phyloP scores from a whole-genome alignment of 2,113 vertebrate species.

The Sigmodon hispidus region DNA sequence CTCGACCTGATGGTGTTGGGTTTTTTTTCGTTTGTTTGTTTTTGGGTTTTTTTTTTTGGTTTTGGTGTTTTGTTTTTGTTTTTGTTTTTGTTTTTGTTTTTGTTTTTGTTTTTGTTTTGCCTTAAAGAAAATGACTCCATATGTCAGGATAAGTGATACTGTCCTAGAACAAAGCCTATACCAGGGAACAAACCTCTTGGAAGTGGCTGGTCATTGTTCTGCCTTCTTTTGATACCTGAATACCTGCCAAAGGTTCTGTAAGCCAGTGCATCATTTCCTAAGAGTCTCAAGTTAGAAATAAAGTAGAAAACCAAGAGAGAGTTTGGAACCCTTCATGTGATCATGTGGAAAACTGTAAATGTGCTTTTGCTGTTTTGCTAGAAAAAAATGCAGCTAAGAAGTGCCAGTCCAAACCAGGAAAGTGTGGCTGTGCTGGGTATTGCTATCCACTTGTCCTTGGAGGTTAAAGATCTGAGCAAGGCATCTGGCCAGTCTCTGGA shows the following conservation, averaged over 20 bases:
- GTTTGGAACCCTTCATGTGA: background rate
- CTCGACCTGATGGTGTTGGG: slow-evolving; percentile 55
- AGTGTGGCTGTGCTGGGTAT: background rate
- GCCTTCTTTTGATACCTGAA: slow-evolving; percentile 38
- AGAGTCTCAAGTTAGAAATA: slow-evolving; percentile 58
- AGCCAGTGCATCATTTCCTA: slow-evolving; percentile 31
- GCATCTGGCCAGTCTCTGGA: background rate
- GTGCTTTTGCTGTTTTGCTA: background rate
- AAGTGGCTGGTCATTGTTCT: slow-evolving; percentile 52
- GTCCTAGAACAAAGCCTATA: slow-evolving; percentile 51
- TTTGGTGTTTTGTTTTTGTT: too few species aligned
- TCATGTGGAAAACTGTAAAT: slow-evolving; percentile 18
- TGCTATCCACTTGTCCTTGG: slow-evolving; percentile 9
- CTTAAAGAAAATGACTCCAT: slow-evolving; percentile 45
- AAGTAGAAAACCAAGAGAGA: slow-evolving; percentile 38
- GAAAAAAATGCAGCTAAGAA: slow-evolving; percentile 25
- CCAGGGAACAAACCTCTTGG: slow-evolving; percentile 54
- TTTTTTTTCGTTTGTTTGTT: too few species aligned
- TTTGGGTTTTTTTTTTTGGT: too few species aligned
- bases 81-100: too few species aligned
- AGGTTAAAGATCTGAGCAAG: slow-evolving; percentile 28
- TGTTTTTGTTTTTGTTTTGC: slow-evolving; percentile 50
- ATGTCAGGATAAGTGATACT: slow-evolving; percentile 58
- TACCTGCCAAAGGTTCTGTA: slow-evolving; percentile 59
- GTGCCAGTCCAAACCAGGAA: slow-evolving; percentile 25